Percentiles rank a stretch among this genome's conserved stretches.
Evolutionary conservation across 2,888 invertebrate genomes (phyloP).

Genomic region (Xylota sylvarum): DNA sequence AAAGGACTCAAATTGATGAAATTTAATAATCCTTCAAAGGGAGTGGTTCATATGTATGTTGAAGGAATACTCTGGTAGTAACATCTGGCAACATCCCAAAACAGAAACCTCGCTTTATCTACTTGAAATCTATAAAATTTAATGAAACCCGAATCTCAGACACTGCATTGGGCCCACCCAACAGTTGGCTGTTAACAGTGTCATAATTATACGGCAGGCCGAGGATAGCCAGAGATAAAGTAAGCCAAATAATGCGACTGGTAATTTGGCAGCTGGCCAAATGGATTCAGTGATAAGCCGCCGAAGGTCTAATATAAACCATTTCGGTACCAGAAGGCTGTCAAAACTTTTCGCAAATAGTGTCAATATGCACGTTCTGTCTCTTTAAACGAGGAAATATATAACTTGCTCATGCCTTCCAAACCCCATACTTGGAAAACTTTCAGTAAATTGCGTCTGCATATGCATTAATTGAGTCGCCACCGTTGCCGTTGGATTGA

Average conservation of each 20-base stretch:
- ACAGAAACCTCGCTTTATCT: neutral
- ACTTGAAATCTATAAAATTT: constrained; percentile 45
- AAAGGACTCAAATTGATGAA: constrained; percentile 37
- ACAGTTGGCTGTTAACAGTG: constrained; percentile 50
- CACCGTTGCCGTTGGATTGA: constrained; percentile 42
- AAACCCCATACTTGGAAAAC: constrained; percentile 7
- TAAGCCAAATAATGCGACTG: constrained; percentile 42
- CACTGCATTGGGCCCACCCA: constrained; percentile 20
- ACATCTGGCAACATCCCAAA: constrained; percentile 49
- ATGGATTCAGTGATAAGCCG: constrained; percentile 48
- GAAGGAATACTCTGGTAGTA: constrained; percentile 3
- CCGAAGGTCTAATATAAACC: constrained; percentile 4
- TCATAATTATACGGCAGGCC: constrained; percentile 55
- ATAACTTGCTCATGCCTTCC: constrained; percentile 1
- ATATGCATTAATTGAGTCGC: constrained; percentile 58
- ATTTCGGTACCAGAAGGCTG: neutral
- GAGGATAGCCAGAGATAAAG: constrained; percentile 39
- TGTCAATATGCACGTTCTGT: constrained; percentile 9
- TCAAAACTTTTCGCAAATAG: constrained; percentile 33
- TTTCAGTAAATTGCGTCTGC: constrained; percentile 30
- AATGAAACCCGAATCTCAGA: constrained; percentile 19
- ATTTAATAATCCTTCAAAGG: constrained; percentile 38
- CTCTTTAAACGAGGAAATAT: constrained; percentile 27
- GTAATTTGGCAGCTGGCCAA: constrained; percentile 65
- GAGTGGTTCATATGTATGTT: neutral